Evolutionary conservation across 2,888 invertebrate genomes (phyloP), one percentile per base, ranked within the genome.

Genomic region (Elmis aenea): DNA sequence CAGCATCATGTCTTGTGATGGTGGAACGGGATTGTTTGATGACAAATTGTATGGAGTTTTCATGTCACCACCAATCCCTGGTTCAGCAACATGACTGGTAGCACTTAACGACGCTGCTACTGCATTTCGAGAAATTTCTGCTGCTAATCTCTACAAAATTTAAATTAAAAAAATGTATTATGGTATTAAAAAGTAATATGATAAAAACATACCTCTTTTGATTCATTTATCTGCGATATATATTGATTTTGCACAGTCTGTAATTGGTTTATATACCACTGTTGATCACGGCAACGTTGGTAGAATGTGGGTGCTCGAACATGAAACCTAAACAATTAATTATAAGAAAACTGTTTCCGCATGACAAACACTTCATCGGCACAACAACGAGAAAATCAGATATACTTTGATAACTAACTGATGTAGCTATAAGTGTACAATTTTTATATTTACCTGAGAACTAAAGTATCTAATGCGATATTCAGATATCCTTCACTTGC

Each of bases 271-370:
- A 92, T 91, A 64, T 87, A 89, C 88, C 89, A 90, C 64, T 91
- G 88, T 61, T 91, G 91, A 68, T 94, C 94, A 45, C 92, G 78
- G 62, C 91, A 91, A 35, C 90, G 84, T 67, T 94, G 93, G 67
- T 86, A 92, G 70, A 90, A 94, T 26, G 92, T 93, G 3, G 93
- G 92, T 15, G 93, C 87, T 16, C 94, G 79, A 13, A 94, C 93
- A 75, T 91, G 88, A 69, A 91, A 91, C 59, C 85, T 83, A 50
- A 37, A 45, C 3, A 11, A 8, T 12, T 20, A 21, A 26, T 15
- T 11, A 3, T 14, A 11, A 20, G 13, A 9, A 5, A 24, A 24
- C 21, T 16, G 21, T 29, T 16, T 18, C 9, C 6, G n/a, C 11
- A 6, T 4, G 5, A 26, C 4, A 26, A 9, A 26, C 6, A 4